These are phyloP conservation scores for Agapornis roseicollis DNA, from an alignment of 2,113 vertebrate species.

Conservation along the genomic window DNA sequence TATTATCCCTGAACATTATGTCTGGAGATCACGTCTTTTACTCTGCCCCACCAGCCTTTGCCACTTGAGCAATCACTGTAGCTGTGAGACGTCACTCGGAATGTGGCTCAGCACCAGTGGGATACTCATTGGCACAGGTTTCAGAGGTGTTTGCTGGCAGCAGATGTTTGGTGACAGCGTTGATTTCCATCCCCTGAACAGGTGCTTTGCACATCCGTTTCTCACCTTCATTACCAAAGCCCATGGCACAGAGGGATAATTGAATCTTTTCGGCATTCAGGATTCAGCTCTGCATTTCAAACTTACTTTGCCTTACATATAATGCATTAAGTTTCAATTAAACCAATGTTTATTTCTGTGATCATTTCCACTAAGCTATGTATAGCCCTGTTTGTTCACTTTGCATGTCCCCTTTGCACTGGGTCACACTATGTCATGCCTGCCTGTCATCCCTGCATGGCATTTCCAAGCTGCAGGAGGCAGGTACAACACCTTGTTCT, in stretches of 20 bases:
- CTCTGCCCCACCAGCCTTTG: background rate
- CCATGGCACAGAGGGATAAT: background rate
- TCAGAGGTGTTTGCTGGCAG: background rate
- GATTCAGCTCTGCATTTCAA: background rate
- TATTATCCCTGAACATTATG: background rate
- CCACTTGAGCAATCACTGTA: background rate
- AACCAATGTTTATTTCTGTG: background rate
- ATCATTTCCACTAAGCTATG: background rate
- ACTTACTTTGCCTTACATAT: background rate
- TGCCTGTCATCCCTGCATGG: background rate
- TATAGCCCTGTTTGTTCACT: background rate
- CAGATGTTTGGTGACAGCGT: background rate
- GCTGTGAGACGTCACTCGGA: background rate
- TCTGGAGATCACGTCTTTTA: background rate
- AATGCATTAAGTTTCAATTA: background rate
- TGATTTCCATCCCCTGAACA: background rate
- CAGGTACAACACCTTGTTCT: background rate
- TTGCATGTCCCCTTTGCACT: background rate
- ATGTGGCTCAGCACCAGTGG: fast-evolving
- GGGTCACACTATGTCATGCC: fast-evolving
- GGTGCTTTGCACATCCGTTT: background rate
- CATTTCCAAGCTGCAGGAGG: background rate
- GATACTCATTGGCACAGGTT: background rate
- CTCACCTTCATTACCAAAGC: background rate
- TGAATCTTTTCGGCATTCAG: background rate